Percentiles rank a stretch among this genome's conserved stretches.
These are phyloP conservation scores for Parotia lawesii DNA, from an alignment of 2,113 vertebrate genomes.

Conservation along the genomic window DNA sequence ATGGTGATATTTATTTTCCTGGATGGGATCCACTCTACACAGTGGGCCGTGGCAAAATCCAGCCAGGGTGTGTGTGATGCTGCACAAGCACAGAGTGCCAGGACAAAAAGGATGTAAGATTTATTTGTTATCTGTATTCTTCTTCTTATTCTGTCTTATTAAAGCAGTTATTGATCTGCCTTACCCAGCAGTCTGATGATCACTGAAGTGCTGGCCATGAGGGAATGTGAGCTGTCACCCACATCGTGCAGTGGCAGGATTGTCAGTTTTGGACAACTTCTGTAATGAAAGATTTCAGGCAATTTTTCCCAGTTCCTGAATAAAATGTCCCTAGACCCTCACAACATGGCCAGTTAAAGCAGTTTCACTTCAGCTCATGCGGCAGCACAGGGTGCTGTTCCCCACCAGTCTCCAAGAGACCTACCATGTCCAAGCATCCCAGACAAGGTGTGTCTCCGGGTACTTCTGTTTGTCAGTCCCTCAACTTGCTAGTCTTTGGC, in stretches of 20 bases:
- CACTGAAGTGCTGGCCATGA: neutral
- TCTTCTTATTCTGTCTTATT: neutral
- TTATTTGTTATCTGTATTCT: neutral
- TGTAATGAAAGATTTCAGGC: neutral
- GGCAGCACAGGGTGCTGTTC: neutral
- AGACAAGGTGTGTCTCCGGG: rapidly evolving
- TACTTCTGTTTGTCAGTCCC: neutral
- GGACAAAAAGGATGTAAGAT: neutral
- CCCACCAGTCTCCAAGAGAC: neutral
- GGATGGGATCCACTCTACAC: neutral
- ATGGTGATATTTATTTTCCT: neutral
- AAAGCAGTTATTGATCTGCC: neutral
- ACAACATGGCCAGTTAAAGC: neutral
- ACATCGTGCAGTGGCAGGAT: rapidly evolving
- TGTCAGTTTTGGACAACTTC: neutral
- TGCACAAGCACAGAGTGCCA: neutral
- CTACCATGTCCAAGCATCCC: neutral
- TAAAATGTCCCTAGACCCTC: neutral
- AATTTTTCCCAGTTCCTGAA: neutral
- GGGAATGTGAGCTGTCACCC: neutral
- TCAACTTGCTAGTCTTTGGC: neutral
- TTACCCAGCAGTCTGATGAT: neutral
- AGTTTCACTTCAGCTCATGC: neutral
- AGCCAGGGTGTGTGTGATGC: rapidly evolving
- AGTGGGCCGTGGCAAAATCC: neutral